Conservation (phyloP, 2,888 invertebrate species). For the Stenodema calcarata region DNA sequence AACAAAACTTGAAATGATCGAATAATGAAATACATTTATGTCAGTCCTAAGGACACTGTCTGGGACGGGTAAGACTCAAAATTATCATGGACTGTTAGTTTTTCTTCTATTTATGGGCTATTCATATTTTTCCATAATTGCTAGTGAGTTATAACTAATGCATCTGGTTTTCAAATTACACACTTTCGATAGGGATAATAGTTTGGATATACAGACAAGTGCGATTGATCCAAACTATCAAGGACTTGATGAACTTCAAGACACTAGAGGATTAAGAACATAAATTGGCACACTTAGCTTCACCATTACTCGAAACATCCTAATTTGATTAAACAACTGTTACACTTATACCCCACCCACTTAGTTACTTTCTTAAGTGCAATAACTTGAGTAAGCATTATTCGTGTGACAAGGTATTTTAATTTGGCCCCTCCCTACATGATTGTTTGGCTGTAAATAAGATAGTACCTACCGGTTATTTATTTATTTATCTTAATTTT, state of each 20-base stretch:
- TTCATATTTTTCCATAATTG: too few species aligned
- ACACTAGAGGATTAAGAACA: background rate
- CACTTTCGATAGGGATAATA: background rate
- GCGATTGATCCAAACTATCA: background rate
- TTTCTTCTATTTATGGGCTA: too few species aligned
- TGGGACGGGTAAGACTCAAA: conserved; percentile 11
- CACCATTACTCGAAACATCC: background rate
- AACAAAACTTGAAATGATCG: background rate
- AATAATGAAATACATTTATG: background rate
- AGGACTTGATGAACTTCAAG: background rate
- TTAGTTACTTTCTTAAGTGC: too few species aligned
- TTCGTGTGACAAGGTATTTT: too few species aligned
- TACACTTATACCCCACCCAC: too few species aligned
- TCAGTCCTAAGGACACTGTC: conserved; percentile 5
- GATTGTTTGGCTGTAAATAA: too few species aligned
- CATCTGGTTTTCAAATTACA: background rate
- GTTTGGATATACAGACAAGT: background rate
- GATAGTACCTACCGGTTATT: too few species aligned
- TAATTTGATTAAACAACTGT: too few species aligned
- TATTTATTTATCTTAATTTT: too few species aligned
- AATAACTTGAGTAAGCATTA: too few species aligned
- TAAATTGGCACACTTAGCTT: background rate
- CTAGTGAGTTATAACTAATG: too few species aligned
- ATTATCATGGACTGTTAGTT: background rate
- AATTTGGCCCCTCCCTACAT: too few species aligned